A percentile compares a stretch with the other conserved stretches of the same genome.
These are phyloP conservation scores for Synodontis membranacea DNA, from an alignment of 2,113 vertebrate species.

Conservation along the genomic window DNA sequence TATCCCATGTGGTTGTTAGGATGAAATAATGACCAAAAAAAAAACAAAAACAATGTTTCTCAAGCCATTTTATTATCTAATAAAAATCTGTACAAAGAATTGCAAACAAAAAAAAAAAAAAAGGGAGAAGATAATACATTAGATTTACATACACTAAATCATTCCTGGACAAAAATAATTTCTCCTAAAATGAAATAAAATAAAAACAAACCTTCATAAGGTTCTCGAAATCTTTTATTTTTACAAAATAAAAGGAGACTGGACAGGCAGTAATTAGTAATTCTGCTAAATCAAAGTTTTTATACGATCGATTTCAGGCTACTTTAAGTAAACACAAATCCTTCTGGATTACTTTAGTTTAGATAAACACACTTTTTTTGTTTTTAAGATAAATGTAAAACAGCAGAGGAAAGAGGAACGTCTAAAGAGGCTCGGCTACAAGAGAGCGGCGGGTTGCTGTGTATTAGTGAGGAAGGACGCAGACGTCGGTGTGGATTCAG, in stretches of 20 bases:
- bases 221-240: constrained; percentile 23
- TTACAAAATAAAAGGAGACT: constrained; percentile 33
- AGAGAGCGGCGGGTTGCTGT: neutral
- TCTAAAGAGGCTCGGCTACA: neutral
- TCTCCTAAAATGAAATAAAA: neutral
- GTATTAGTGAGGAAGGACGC: neutral
- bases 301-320: neutral
- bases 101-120: constrained; percentile 51
- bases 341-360: neutral
- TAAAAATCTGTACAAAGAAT: constrained; percentile 46
- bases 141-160: constrained; percentile 19
- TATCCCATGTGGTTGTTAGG: neutral
- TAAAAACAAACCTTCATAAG: constrained; percentile 43
- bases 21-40: neutral
- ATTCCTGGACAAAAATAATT: neutral
- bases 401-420: neutral
- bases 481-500: constrained; percentile 62
- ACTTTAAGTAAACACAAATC: neutral
- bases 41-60: neutral
- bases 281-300: neutral
- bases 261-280: neutral
- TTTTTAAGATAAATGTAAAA: neutral
- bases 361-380: neutral
- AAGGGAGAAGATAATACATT: constrained; percentile 11
- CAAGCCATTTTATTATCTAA: constrained; percentile 46